Evolutionary conservation across 2,797 vertebrate genomes (phyloP), one percentile per base, ranked within the genome.

Genomic region (Prionace glauca): DNA sequence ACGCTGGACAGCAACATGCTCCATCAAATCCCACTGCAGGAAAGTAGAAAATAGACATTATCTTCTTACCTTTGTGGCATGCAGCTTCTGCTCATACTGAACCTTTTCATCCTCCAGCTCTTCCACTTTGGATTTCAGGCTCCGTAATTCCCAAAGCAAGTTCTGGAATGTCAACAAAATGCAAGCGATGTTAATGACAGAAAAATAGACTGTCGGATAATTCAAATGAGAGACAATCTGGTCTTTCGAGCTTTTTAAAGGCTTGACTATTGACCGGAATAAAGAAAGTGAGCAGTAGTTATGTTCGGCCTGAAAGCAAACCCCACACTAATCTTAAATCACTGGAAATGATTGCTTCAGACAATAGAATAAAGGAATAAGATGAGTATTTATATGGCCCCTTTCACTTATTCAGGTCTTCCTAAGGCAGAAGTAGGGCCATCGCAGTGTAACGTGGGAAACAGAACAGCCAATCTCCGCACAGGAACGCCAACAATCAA

Each of bases 71-170:
- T 99, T 99, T 32, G 98, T 99, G 96, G 98, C 98, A 97, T 99
- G 98, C 96, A 99, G 97, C 97, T 98, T 98, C 98, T 98, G 98
- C 96, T 99, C 99, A 0, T 99, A 99, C 95, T 99, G 98, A 62
- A 97, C 97, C 96, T 99, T 98, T 97, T 99, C 98, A 24, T 98
- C 98, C 97, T 99, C 99, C 96, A 99, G 96, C 96, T 99, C 97
- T 95, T 99, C 98, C 77, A 99, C 98, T 97, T 98, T 99, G 95
- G 98, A 98, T 97, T 98, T 99, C 79, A 99, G 98, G 95, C 97
- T 97, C 96, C 97, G 98, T 62, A 99, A 98, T 96, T 99, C 99
- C 96, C 98, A 98, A 0, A 98, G 95, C 96, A 99, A 97, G 95
- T 97, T 97, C 99, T 99, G 96, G 95, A 95, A 94, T 26, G 96